These are phyloP conservation scores for Centroberyx gerrardi DNA, from an alignment of 2,797 vertebrate genomes.

Conservation along the genomic window DNA sequence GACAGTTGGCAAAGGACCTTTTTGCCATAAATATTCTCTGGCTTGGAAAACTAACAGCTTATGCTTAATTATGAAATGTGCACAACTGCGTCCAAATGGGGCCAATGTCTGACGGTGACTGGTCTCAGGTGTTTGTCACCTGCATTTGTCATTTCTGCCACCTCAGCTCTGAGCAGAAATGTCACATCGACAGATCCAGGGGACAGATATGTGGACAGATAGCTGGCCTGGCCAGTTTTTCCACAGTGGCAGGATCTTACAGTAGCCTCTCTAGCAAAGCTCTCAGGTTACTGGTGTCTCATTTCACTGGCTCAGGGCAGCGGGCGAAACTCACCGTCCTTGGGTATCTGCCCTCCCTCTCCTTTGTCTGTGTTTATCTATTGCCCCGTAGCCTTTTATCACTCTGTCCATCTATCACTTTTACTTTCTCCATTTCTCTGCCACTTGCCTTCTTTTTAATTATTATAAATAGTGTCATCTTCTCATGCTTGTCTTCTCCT, in stretches of 20 bases:
- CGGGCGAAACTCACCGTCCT: constrained; percentile 77
- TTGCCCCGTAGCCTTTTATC: constrained; percentile 49
- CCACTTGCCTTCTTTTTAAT: not conserved
- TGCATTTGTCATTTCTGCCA: constrained; percentile 71
- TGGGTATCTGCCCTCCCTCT: constrained; percentile 72
- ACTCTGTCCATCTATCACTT: constrained; percentile 16
- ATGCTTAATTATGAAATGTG: not conserved
- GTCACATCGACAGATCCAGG: constrained; percentile 83
- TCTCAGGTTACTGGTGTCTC: constrained; percentile 83
- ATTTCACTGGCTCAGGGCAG: constrained; percentile 86
- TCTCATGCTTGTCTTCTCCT: not conserved
- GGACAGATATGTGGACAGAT: constrained; percentile 82
- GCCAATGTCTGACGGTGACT: constrained; percentile 27
- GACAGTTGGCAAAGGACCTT: not conserved
- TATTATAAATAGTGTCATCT: not conserved
- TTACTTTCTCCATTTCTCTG: constrained; percentile 21
- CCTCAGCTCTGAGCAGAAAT: constrained; percentile 76
- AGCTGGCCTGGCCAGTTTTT: constrained; percentile 78
- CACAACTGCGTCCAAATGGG: constrained; percentile 10
- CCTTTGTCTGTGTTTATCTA: constrained; percentile 64
- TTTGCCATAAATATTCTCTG: constrained; percentile 4
- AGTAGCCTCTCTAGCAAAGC: constrained; percentile 77
- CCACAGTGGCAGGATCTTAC: constrained; percentile 79
- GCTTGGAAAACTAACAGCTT: not conserved
- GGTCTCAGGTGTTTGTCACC: constrained; percentile 72